Evolutionary conservation across 2,797 vertebrate genomes (phyloP), one percentile per base, ranked within the genome.

Genomic region (Enteromius unitaeniatus): DNA sequence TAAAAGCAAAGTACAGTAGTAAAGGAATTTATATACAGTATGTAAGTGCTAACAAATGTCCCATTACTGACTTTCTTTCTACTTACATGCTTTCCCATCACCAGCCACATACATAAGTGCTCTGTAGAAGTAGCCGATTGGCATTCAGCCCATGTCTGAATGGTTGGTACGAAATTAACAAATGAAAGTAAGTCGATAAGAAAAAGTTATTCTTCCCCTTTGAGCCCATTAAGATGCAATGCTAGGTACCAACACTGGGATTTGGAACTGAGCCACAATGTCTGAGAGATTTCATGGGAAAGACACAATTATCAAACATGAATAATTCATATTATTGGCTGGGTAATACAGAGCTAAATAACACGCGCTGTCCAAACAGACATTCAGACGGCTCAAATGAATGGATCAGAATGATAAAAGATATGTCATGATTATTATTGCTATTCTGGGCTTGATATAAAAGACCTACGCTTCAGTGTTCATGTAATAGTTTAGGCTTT

Each of bases 111-210:
- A 58, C 19, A 23, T 23, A 49, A 68, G 34, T 75, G 23, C 47
- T 23, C 23, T 55, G 37, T 65, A 51, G n/a, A 42, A 78, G 34
- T 26, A 69, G n/a, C 14, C 37, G 10, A 21, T 72, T 70, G 72
- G 37, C 34, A 37, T 70, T 34, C 58, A 75, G 45, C 58, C 58
- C 70, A 26, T 34, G 31, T 65, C 64, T 65, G 42, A 49, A 17
- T 2, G 42, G 21, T 51, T 68, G 55, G 23, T 37, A 65, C 37
- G 53, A 47, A 77, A 86, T 83, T 26, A 86, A 67, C 49, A 23
- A 85, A 85, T 70, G 53, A 79, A 47, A 74, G 79, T 68, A 28
- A 49, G 68, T 86, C 14, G 28, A 60, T 82, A 74, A 74, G 74
- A 81, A 79, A 65, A 53, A 47, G 72, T 77, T 53, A 49, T 79